Evolutionary conservation across 2,888 invertebrate species (phyloP).

Genomic region (Polydrusus pterygomalis): DNA sequence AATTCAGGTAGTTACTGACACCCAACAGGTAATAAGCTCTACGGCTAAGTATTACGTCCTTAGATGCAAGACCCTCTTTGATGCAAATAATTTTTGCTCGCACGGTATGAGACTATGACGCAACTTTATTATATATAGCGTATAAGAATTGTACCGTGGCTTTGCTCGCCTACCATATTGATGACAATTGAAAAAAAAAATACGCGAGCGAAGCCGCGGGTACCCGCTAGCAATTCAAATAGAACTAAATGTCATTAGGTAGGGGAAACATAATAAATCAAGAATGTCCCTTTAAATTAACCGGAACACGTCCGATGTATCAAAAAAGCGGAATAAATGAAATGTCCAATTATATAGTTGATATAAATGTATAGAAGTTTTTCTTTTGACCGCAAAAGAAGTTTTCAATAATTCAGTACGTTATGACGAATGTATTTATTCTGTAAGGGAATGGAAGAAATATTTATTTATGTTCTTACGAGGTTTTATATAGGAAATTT

Average conservation of each 20-base stretch:
- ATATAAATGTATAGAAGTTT: conserved; percentile 24
- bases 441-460: neutral
- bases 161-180: too few relatives aligned
- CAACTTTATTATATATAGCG: too few relatives aligned
- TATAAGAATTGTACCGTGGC: too few relatives aligned
- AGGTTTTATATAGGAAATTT: neutral
- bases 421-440: neutral
- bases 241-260: neutral
- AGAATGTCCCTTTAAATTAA: conserved; percentile 1
- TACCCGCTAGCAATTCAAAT: neutral
- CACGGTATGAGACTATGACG: too few relatives aligned
- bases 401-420: conserved; percentile 16
- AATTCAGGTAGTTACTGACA: too few relatives aligned
- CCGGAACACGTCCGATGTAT: conserved; percentile 1
- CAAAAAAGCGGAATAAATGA: neutral
- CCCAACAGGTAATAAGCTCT: too few relatives aligned
- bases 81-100: too few relatives aligned
- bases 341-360: conserved; percentile 20
- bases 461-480: neutral
- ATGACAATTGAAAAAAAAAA: too few relatives aligned
- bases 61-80: too few relatives aligned
- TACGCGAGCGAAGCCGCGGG: too few relatives aligned
- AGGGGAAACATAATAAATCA: conserved; percentile 4
- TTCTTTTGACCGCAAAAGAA: conserved; percentile 16
- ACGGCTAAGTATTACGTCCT: too few relatives aligned